These are phyloP conservation scores for Upupa epops DNA, from an alignment of 2,113 vertebrate genomes.

Conservation along the genomic window DNA sequence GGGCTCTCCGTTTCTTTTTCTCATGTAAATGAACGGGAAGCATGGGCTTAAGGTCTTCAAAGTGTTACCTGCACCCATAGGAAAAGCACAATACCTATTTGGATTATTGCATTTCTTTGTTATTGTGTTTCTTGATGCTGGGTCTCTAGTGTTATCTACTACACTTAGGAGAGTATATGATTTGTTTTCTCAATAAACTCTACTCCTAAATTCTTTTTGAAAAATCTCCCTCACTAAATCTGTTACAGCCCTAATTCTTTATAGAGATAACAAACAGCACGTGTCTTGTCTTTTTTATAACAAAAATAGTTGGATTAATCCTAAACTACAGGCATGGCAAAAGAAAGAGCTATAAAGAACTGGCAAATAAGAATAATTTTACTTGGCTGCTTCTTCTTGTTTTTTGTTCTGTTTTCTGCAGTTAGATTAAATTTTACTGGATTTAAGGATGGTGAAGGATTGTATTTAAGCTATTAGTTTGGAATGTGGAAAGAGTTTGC, in stretches of 20 bases:
- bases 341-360: neutral
- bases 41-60: neutral
- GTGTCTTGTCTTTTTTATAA: neutral
- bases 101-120: neutral
- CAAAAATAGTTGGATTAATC: constrained; percentile 1
- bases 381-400: too few species aligned
- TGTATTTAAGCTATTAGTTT: neutral
- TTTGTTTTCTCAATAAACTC: constrained; percentile 5
- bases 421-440: neutral
- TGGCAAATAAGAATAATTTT: neutral
- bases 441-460: neutral
- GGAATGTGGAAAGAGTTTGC: neutral
- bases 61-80: neutral
- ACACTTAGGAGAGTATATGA: neutral
- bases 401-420: neutral
- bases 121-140: neutral
- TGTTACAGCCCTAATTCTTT: neutral
- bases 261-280: neutral
- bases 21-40: neutral
- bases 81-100: neutral
- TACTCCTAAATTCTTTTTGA: constrained; percentile 7
- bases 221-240: neutral
- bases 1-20: neutral
- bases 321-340: neutral
- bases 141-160: neutral